Evolutionary conservation across 2,113 vertebrate genomes (phyloP).

Genomic region (Mus spicilegus): DNA sequence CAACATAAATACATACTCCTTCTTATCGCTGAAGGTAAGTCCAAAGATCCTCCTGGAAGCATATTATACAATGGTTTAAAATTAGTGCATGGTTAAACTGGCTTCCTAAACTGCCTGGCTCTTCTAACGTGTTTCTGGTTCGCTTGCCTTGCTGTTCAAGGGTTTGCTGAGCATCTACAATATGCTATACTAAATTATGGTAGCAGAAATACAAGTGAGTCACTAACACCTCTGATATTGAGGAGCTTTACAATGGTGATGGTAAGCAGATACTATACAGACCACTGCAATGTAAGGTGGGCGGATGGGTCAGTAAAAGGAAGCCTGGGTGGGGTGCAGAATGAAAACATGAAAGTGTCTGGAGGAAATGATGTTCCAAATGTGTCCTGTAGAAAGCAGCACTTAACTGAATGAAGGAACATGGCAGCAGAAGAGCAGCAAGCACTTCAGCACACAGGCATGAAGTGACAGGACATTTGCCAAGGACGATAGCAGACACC

Average conservation of each 20-base stretch:
- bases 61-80: slow-evolving; percentile 18
- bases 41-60: slow-evolving; percentile 5
- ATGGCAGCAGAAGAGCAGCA: neutral
- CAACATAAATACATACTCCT: neutral
- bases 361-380: neutral
- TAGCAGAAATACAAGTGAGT: neutral
- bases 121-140: slow-evolving; percentile 9
- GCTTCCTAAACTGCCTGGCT: neutral
- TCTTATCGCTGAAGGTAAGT: neutral
- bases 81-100: neutral
- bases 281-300: neutral
- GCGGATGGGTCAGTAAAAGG: neutral
- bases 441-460: neutral
- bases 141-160: slow-evolving; percentile 4
- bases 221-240: neutral
- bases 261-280: neutral
- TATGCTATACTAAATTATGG: neutral
- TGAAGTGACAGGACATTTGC: neutral
- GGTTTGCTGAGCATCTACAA: neutral
- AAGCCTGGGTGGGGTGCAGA: neutral
- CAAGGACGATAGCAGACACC: neutral
- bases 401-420: neutral
- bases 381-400: neutral
- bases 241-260: neutral
- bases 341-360: neutral